Evolutionary conservation across 53 echinoderm and acorn worm genomes (phyloP).

Genomic region (Apostichopus leukothele): DNA sequence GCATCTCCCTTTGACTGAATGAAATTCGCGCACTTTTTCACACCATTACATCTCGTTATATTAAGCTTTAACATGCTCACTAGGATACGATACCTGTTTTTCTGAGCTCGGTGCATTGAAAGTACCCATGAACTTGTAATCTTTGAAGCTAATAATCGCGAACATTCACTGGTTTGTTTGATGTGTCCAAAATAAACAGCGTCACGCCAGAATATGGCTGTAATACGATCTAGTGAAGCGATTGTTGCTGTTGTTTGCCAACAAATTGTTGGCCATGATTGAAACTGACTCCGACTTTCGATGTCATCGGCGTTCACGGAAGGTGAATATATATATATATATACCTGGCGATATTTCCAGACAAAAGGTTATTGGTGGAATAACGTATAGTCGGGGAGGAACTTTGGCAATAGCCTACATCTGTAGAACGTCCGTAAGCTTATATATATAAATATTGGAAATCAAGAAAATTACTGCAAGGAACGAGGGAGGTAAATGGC

Average conservation of each 20-base stretch:
- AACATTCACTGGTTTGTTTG: slow-evolving; percentile 44
- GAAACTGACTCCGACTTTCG: slow-evolving; percentile 30
- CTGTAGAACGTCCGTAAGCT: not conserved
- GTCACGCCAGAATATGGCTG: slow-evolving; percentile 13
- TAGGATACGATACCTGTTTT: not conserved
- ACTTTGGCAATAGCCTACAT: no score
- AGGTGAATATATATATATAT: not conserved
- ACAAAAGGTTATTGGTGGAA: not conserved
- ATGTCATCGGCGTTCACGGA: not conserved
- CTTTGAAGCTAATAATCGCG: slow-evolving; percentile 18
- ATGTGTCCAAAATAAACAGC: slow-evolving; percentile 27
- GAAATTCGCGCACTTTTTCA: not conserved
- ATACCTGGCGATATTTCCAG: no score
- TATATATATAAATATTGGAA: not conserved
- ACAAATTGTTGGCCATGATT: slow-evolving; percentile 37
- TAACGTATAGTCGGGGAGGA: not conserved
- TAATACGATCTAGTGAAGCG: slow-evolving; percentile 19
- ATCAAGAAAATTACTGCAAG: no score
- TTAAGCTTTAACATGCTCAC: no score
- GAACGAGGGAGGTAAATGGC: no score
- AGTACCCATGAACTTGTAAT: slow-evolving; percentile 18
- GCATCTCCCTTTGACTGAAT: no score
- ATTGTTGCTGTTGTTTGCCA: slow-evolving; percentile 33
- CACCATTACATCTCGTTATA: no score
- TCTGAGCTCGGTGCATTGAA: not conserved